Percentiles rank a stretch among this genome's conserved stretches.
Evolutionary conservation across 1,140 invertebrate genomes (phyloP).

Genomic region (Dinoponera quadriceps): DNA sequence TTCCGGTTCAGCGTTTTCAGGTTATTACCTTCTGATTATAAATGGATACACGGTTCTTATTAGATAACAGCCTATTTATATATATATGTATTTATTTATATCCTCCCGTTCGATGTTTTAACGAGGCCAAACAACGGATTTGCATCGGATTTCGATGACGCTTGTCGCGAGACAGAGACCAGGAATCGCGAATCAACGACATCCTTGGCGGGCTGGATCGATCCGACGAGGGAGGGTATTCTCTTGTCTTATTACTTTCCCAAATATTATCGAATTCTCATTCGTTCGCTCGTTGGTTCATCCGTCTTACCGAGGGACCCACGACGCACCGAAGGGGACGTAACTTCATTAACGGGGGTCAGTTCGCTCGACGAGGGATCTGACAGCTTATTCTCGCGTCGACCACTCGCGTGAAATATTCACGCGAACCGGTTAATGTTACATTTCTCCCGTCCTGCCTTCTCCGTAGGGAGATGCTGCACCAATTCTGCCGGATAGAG

Average conservation of each 20-base stretch:
- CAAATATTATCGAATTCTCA: conserved; percentile 34
- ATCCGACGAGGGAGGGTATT: not conserved
- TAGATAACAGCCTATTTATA: conserved; percentile 3
- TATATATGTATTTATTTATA: conserved; percentile 7
- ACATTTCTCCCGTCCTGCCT: not conserved
- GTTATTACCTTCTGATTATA: not conserved
- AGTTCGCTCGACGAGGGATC: conserved; percentile 51
- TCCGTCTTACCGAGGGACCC: conserved; percentile 47
- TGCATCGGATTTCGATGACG: conserved; percentile 65
- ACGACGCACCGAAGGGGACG: conserved; percentile 53
- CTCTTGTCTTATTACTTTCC: conserved; percentile 43
- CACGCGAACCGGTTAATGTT: conserved; percentile 28
- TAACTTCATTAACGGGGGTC: conserved; percentile 76
- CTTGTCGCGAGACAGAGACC: not conserved
- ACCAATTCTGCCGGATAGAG: not conserved
- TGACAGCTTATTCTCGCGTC: conserved; percentile 27
- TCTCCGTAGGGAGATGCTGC: not conserved
- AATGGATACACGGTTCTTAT: not conserved
- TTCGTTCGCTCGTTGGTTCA: not conserved
- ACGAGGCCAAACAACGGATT: not conserved
- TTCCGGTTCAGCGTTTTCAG: not conserved
- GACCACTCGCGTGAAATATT: conserved; percentile 29
- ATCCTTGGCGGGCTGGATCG: conserved; percentile 27
- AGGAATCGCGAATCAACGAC: conserved; percentile 40
- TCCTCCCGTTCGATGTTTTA: not conserved